phyloP scores from a whole-genome alignment of 2,113 vertebrate species.

The Actenoides hombroni region DNA sequence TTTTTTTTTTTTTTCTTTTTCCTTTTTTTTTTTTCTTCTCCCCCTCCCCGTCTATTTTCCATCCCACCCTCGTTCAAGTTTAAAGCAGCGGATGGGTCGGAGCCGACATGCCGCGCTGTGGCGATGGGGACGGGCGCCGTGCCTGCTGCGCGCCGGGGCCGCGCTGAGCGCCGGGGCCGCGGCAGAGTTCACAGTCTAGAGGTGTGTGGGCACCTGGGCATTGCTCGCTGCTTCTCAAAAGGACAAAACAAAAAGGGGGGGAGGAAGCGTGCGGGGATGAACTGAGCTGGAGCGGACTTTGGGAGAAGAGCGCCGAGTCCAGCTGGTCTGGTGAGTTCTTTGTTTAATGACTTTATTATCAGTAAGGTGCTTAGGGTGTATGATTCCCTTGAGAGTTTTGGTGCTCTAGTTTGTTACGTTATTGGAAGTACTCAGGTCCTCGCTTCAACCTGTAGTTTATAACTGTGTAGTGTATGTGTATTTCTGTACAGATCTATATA shows the following conservation, averaged over 20 bases:
- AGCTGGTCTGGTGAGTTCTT: slow-evolving; percentile 70
- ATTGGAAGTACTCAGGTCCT: neutral
- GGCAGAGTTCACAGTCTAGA: slow-evolving; percentile 13
- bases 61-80: neutral
- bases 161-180: slow-evolving; percentile 26
- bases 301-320: slow-evolving; percentile 41
- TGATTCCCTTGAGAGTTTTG: neutral
- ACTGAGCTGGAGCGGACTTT: slow-evolving; percentile 12
- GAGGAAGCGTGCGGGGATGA: neutral
- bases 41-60: neutral
- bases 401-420: neutral
- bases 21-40: neutral
- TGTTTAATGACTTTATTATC: neutral
- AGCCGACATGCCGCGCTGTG: slow-evolving; percentile 50
- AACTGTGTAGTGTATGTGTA: neutral
- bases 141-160: slow-evolving; percentile 8
- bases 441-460: neutral
- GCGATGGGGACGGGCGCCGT: slow-evolving; percentile 7
- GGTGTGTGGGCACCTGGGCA: neutral
- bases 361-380: neutral
- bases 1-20: neutral
- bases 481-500: neutral
- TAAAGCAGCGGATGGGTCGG: slow-evolving; percentile 10
- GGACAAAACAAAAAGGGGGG: neutral
- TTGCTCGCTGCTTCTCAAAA: neutral